Evolutionary conservation across 2,797 vertebrate species (phyloP), one percentile per base, ranked within the genome.

Genomic region (Schizothorax lantsangensis): DNA sequence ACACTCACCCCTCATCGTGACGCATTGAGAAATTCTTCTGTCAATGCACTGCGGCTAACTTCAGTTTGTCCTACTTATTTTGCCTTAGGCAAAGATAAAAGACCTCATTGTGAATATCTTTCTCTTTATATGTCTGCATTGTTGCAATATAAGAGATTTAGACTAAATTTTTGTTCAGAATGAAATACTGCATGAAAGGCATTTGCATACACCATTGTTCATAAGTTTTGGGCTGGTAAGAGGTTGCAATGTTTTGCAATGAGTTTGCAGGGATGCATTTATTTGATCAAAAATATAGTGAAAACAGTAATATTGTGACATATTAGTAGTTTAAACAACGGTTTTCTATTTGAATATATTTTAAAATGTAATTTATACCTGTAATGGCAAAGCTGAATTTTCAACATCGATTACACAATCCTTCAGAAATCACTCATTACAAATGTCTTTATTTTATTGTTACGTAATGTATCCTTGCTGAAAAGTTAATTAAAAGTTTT

Each of bases 61-160:
- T 81, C 5, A 21, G 15, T 52, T 26, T 11, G n/a, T 71, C 19
- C 19, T 69, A 43, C 12, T 64, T 47, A 33, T 19, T 72, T 54
- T 38, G 45, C 30, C 33, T 71, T 57, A 43, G 21, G 66, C 47
- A 54, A 23, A 83, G 14, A 6, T 72, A 54, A 71, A 45, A 43
- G 15, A 54, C 5, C n/a, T 54, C 66, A 71, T 54, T 72, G 33
- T 57, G 21, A 81, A 71, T 57, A 82, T 30, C 1, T 40, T 19
- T 82, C 43, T 69, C 21, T 81, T 68, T 69, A 17, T 69, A n/a
- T 64, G 9, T 54, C 43, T 81, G 5, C 10, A 21, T 79, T 64
- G 79, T 47, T 68, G 19, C 30, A 49, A 36, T 47, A 33, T 19
- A 7, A 43, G 2, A 66, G 9, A 47, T 68, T 81, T 47, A 33